phyloP scores from a whole-genome alignment of 2,888 invertebrate genomes.

The Mythimna albipuncta region DNA sequence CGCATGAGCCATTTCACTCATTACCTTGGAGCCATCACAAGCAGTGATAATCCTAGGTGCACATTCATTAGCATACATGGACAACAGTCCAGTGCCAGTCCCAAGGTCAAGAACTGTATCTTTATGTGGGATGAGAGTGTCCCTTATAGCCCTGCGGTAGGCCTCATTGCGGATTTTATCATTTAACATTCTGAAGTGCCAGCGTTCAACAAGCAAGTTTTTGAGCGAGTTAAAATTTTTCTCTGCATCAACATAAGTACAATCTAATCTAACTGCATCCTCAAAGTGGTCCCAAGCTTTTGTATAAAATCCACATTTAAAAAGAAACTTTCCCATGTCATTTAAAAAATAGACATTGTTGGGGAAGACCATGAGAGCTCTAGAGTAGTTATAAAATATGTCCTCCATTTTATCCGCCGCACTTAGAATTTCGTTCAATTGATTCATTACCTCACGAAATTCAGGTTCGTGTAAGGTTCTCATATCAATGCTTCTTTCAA shows the following conservation, averaged over 20 bases:
- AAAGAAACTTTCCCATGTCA: constrained; percentile 83
- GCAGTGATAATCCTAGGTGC: constrained; percentile 91
- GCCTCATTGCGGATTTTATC: constrained; percentile 92
- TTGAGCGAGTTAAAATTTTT: constrained; percentile 93
- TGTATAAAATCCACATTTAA: constrained; percentile 88
- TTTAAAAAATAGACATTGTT: constrained; percentile 76
- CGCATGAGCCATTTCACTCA: constrained; percentile 90
- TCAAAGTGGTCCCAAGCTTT: constrained; percentile 91
- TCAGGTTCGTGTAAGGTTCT: constrained; percentile 73
- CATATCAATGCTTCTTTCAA: constrained; percentile 72
- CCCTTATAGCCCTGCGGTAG: constrained; percentile 92
- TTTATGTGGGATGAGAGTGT: constrained; percentile 83
- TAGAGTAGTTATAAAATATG: constrained; percentile 78
- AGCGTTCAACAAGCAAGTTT: constrained; percentile 93
- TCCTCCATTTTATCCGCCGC: constrained; percentile 73
- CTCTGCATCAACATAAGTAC: constrained; percentile 90
- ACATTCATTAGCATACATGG: constrained; percentile 92
- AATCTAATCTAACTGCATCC: constrained; percentile 86
- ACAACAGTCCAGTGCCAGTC: constrained; percentile 94
- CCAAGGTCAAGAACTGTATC: constrained; percentile 94
- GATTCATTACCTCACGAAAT: constrained; percentile 73
- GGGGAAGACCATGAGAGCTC: constrained; percentile 76
- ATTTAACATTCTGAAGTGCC: constrained; percentile 96
- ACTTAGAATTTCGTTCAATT: constrained; percentile 71
- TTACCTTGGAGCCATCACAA: constrained; percentile 92